Percentiles rank a stretch among this genome's conserved stretches.
These are phyloP conservation scores for Oncorhynchus tshawytscha DNA, from an alignment of 2,113 vertebrate species.

Conservation along the genomic window DNA sequence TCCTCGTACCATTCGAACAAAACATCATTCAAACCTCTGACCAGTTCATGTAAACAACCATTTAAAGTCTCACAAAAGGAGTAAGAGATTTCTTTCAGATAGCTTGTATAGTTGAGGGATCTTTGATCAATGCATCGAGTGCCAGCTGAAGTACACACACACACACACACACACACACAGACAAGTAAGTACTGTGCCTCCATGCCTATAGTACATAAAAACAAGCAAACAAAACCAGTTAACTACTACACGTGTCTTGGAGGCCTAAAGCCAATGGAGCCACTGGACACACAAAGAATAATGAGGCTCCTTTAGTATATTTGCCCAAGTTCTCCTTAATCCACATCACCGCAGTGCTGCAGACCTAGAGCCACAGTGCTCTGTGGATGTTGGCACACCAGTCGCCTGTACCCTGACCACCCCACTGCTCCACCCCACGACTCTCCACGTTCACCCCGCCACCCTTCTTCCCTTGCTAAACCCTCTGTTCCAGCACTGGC, in stretches of 20 bases:
- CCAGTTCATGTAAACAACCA: constrained; percentile 66
- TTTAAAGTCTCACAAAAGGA: constrained; percentile 48
- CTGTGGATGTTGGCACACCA: constrained; percentile 46
- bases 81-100: constrained; percentile 60
- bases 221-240: constrained; percentile 41
- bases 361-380: constrained; percentile 1
- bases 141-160: constrained; percentile 43
- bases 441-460: not conserved
- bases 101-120: constrained; percentile 36
- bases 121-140: constrained; percentile 55
- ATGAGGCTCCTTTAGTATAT: constrained; percentile 54
- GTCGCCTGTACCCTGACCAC: constrained; percentile 3
- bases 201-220: constrained; percentile 14
- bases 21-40: constrained; percentile 53
- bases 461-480: not conserved
- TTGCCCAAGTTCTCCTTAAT: constrained; percentile 56
- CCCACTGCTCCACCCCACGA: constrained; percentile 13
- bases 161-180: constrained; percentile 16
- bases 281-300: constrained; percentile 41
- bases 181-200: not conserved
- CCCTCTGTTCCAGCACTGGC: constrained; percentile 3
- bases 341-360: constrained; percentile 38
- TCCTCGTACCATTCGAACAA: constrained; percentile 57
- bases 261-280: constrained; percentile 34
- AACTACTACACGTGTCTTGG: constrained; percentile 30